Evolutionary conservation across 2,113 vertebrate genomes (phyloP), one percentile per base, ranked within the genome.

Genomic region (Psittacula cyanocephala): DNA sequence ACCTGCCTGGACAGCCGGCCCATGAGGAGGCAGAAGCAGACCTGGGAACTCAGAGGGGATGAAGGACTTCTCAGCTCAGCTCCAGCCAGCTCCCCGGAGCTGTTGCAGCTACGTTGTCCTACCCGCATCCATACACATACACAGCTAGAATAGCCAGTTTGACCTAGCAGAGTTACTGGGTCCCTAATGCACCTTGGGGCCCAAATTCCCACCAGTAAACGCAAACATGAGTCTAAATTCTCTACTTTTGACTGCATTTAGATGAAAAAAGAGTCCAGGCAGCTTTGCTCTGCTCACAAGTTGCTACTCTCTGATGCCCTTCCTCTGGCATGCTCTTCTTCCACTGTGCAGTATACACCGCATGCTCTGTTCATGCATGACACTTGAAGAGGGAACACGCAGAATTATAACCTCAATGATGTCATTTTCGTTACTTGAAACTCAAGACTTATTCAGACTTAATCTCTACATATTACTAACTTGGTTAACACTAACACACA

Each of bases 91-190:
- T 33, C 35, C 52, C 44, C 14, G 59, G 0, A 35, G 74, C 43
- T 68, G 59, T 52, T 88, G 39, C 1, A 0, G 23, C 43, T 47
- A 9, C 0, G 0, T 10, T 20, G 37, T 25, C 25, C 67, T 82
- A 63, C 67, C 43, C 15, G 1, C 18, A 46, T 18, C 79, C 46
- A 17, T 3, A 24, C 3, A 5, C 17, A 24, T 4, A 28, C 0
- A 1, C 29, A 74, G 41, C 19, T 44, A 81, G 59, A 52, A 79
- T 1, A 41, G n/a, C 18, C 67, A n/a, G 29, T 5, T 24, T 31
- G 43, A 84, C 33, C 17, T 57, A 69, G 55, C 11, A 59, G 47
- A 50, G 57, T 53, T 70, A 67, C 31, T 5, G 14, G 13, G 50
- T 76, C 19, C 43, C 49, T 75, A 64, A 59, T 0, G 0, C 17